Evolutionary conservation across 2,797 vertebrate species (phyloP), one percentile per base, ranked within the genome.

Genomic region (Poeciliopsis presidionis): DNA sequence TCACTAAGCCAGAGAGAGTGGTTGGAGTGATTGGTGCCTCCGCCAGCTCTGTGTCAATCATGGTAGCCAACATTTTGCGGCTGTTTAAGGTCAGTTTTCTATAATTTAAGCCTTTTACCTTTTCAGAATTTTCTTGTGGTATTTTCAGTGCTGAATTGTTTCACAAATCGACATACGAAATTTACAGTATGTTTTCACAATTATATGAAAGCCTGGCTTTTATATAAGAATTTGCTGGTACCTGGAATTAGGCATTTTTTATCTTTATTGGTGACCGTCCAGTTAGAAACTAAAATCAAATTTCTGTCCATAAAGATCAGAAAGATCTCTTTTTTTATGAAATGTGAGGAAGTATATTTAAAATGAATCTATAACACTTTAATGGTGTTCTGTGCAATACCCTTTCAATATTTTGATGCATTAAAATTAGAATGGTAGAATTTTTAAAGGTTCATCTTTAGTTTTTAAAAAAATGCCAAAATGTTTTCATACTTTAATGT

Each of bases 31-130:
- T 99, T 36, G 98, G 97, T 0, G 98, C 98, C 36, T 99, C 98
- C 0, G 97, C 96, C 92, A 99, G 97, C 95, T 99, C 98, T 0
- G 97, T 99, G 89, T 98, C 97, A 92, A 99, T 99, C 94, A 99
- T 99, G 98, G 98, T 99, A 89, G 98, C 98, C 94, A 99, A 99
- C 94, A 99, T 99, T 87, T 93, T 99, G 75, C 96, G 98, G 70
- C 97, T 99, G 85, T 99, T 99, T 95, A 98, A 98, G 97, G 98
- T 99, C 88, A 93, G 92, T 90, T 49, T 73, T 43, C 78, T 65
- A n/a, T 14, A 43, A 59, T 43, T 18, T 46, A 39, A 63, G 74
- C 41, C 25, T 76, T 36, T 81, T 28, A 61, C 67, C 74, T 73
- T 84, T 75, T 43, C 36, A 69, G 12, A 46, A 46, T 73, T 74